A percentile compares a stretch with the other conserved stretches of the same genome.
phyloP scores from a whole-genome alignment of 2,888 invertebrate genomes.

The Acronicta alni region DNA sequence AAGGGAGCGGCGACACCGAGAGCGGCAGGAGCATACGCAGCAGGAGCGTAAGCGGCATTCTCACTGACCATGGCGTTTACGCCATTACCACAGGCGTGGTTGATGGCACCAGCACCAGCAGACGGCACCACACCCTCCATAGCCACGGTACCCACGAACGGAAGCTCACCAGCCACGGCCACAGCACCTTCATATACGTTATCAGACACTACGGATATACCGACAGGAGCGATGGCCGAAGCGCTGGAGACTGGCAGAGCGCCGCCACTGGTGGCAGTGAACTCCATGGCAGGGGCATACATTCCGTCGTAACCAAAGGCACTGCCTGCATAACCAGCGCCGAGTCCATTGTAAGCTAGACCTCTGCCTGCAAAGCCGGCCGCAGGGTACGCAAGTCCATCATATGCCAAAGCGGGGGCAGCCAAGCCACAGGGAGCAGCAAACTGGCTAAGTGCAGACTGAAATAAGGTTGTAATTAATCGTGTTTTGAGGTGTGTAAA shows the following conservation, averaged over 20 bases:
- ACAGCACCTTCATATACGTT: conserved; percentile 28
- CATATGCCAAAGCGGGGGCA: neutral
- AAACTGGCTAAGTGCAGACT: conserved; percentile 18
- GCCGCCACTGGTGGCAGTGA: conserved; percentile 52
- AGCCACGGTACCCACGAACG: conserved; percentile 47
- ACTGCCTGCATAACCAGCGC: conserved; percentile 3
- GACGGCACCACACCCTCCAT: conserved; percentile 33
- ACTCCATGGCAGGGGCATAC: conserved; percentile 8
- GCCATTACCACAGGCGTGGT: conserved; percentile 40
- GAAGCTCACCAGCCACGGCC: conserved; percentile 36
- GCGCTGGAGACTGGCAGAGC: conserved; percentile 56
- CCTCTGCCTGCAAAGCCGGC: conserved; percentile 3
- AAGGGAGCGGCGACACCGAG: neutral
- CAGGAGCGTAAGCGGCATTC: conserved; percentile 12
- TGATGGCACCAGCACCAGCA: conserved; percentile 39
- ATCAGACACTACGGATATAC: conserved; percentile 62
- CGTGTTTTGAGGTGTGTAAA: neutral
- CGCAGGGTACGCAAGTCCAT: neutral
- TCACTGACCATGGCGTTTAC: conserved; percentile 17
- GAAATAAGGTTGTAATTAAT: neutral
- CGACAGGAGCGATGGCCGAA: conserved; percentile 63
- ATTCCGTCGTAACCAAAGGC: conserved; percentile 6
- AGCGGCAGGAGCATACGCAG: neutral
- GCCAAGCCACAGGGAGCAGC: neutral
- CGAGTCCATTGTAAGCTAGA: conserved; percentile 3